Evolutionary conservation across 92 coral and sea anemone genomes (phyloP).

Genomic region (Palythoa caribaeorum): DNA sequence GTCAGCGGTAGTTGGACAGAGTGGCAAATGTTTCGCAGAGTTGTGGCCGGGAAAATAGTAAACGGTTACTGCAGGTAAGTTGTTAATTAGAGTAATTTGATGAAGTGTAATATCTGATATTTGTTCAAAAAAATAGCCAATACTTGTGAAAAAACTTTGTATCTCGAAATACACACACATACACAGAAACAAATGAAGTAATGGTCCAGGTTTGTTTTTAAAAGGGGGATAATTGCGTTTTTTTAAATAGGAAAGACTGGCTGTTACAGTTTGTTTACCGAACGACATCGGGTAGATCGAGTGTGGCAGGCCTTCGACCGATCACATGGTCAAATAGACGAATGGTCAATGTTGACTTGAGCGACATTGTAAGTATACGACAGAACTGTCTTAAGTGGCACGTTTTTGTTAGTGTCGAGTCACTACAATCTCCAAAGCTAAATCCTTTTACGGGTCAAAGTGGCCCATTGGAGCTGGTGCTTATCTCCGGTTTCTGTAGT

Average conservation of each 20-base stretch:
- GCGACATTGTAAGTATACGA: conserved; percentile 69
- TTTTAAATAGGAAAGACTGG: conserved; percentile 76
- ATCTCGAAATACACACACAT: no score
- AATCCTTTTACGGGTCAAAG: no score
- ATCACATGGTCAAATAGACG: conserved; percentile 80
- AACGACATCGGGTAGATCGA: conserved; percentile 71
- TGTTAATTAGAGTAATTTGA: neutral
- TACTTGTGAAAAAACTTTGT: neutral
- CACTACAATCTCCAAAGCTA: no score
- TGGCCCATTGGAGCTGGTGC: no score
- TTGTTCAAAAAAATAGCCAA: neutral
- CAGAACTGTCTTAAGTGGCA: no score
- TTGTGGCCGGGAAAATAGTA: conserved; percentile 83
- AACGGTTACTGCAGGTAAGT: conserved; percentile 85
- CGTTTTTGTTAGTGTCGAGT: no score
- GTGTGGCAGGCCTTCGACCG: conserved; percentile 82
- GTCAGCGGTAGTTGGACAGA: conserved; percentile 74
- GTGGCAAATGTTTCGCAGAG: conserved; percentile 70
- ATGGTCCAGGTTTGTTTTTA: neutral
- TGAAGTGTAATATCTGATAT: neutral
- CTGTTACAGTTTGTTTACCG: conserved; percentile 82
- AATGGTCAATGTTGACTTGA: conserved; percentile 80
- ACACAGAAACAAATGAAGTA: no score
- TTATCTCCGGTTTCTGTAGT: no score
- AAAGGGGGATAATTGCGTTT: neutral